A percentile compares a stretch with the other conserved stretches of the same genome.
Conservation (phyloP, 2,888 invertebrate genomes). For the Ormia ochracea region DNA sequence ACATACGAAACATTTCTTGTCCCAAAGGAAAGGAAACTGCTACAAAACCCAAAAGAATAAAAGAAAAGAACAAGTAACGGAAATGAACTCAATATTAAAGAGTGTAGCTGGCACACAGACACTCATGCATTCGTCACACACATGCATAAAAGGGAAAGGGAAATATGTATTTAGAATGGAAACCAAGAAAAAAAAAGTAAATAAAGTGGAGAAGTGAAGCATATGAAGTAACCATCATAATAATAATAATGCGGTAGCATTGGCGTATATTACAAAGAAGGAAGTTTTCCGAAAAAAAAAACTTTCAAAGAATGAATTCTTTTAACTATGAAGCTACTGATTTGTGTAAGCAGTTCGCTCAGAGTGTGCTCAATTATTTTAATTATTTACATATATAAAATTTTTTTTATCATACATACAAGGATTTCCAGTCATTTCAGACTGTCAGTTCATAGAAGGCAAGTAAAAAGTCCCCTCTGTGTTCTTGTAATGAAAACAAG, state of each 20-base stretch:
- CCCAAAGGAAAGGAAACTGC: conserved; percentile 38
- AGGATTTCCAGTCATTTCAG: no score
- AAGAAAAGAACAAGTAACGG: conserved; percentile 54
- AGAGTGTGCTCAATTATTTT: no score
- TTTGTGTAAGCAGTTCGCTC: no score
- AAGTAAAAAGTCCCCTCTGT: no score
- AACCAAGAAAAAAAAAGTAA: no score
- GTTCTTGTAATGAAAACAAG: no score
- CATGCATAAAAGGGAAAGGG: conserved; percentile 12
- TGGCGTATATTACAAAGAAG: conserved; percentile 31
- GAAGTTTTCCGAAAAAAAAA: neutral
- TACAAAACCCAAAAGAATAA: conserved; percentile 26
- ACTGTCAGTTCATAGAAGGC: no score
- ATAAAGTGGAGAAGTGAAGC: neutral
- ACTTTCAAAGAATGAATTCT: neutral
- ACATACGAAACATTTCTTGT: conserved; percentile 10
- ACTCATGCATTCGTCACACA: neutral
- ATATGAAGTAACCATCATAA: conserved; percentile 28
- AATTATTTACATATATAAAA: no score
- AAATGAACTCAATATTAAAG: conserved; percentile 57
- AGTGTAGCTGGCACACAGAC: conserved; percentile 8
- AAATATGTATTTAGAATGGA: conserved; percentile 28
- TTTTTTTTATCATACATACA: no score
- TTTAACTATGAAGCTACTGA: neutral
- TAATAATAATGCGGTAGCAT: conserved; percentile 38